These are phyloP conservation scores for Austrolebias charrua DNA, from an alignment of 2,797 vertebrate species.

Conservation along the genomic window DNA sequence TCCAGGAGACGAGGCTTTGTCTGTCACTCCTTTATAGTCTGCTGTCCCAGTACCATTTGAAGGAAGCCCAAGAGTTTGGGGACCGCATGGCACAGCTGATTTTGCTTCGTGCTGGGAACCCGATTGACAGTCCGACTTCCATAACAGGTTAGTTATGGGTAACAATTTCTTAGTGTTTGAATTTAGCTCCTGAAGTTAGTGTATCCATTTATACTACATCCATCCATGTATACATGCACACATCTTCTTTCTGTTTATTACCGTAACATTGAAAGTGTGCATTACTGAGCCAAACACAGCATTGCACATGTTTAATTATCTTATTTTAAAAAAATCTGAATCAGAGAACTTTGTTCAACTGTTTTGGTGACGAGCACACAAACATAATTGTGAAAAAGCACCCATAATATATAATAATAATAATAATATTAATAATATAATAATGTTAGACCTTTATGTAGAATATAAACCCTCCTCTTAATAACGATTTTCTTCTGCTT, in stretches of 20 bases:
- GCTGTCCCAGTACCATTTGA: constrained; percentile 86
- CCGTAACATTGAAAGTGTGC: too few species aligned
- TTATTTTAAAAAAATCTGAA: not conserved
- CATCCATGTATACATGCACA: not conserved
- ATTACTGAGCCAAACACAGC: not conserved
- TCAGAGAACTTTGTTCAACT: too few species aligned
- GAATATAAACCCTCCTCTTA: not conserved
- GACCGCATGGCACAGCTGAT: constrained; percentile 86
- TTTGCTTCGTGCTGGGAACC: constrained; percentile 69
- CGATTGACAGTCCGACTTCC: constrained; percentile 27
- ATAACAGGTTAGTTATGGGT: constrained; percentile 38
- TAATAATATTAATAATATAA: too few species aligned
- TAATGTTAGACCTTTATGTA: not conserved
- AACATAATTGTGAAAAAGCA: not conserved
- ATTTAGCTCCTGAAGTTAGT: not conserved
- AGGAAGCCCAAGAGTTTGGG: constrained; percentile 90
- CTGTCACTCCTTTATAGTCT: constrained; percentile 90
- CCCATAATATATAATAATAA: too few species aligned
- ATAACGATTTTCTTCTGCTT: not conserved
- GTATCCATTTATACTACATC: not conserved
- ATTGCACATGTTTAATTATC: not conserved
- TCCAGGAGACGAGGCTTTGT: constrained; percentile 86
- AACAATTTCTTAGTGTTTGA: not conserved
- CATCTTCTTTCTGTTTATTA: too few species aligned
- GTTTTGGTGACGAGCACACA: not conserved